A percentile compares a stretch with the other conserved stretches of the same genome.
Evolutionary conservation across 1,140 invertebrate species (phyloP).

Genomic region (Leptinotarsa lineolata): DNA sequence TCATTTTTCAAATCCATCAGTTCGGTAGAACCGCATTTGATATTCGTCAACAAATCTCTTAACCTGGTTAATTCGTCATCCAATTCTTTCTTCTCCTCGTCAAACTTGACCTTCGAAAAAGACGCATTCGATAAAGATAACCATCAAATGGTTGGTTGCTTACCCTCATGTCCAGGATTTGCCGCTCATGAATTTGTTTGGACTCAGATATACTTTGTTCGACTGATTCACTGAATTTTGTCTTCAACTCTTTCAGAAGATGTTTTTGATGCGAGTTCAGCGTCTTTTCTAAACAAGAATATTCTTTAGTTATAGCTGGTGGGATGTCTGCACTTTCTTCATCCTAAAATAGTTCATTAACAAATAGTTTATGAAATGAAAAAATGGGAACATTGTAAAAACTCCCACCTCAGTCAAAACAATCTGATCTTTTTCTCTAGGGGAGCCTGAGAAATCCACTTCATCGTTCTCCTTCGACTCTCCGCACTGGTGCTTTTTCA

Average conservation of each 20-base stretch:
- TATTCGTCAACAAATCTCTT: slow-evolving; percentile 56
- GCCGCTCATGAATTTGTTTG: slow-evolving; percentile 30
- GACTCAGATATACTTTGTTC: slow-evolving; percentile 27
- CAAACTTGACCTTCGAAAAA: slow-evolving; percentile 37
- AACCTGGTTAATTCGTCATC: slow-evolving; percentile 57
- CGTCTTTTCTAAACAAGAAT: slow-evolving; percentile 13
- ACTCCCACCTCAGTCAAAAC: too few species aligned
- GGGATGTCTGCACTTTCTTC: not conserved
- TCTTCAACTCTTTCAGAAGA: slow-evolving; percentile 33
- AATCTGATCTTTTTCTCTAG: too few species aligned
- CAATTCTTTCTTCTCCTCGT: slow-evolving; percentile 55
- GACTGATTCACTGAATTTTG: slow-evolving; percentile 32
- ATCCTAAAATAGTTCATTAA: too few species aligned
- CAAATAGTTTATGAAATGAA: too few species aligned
- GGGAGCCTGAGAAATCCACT: not conserved
- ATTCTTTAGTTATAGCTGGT: not conserved
- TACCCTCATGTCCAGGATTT: slow-evolving; percentile 37
- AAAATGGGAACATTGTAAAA: too few species aligned
- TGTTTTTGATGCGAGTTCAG: slow-evolving; percentile 26
- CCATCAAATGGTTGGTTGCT: slow-evolving; percentile 1
- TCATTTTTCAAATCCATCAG: slow-evolving; percentile 61
- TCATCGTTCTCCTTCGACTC: not conserved
- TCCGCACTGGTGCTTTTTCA: slow-evolving; percentile 31
- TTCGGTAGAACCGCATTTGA: slow-evolving; percentile 60
- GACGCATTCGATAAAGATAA: not conserved